These are phyloP conservation scores for Percina caprodes DNA, from an alignment of 2,113 vertebrate species.

Conservation along the genomic window DNA sequence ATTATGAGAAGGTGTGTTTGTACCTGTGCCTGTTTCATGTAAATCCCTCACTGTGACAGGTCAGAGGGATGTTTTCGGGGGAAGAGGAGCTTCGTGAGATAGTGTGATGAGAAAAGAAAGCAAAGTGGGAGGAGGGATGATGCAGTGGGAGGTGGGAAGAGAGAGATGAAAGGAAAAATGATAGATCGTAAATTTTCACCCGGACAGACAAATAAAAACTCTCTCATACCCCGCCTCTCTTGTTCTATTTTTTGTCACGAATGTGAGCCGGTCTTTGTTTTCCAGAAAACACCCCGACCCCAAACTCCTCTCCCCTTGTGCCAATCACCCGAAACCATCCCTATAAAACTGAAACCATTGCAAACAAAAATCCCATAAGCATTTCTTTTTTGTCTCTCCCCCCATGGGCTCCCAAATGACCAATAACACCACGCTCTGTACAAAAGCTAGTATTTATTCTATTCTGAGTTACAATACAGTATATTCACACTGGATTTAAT, in stretches of 20 bases:
- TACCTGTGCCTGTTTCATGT: conserved; percentile 69
- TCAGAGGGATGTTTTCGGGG: conserved; percentile 58
- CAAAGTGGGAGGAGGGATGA: conserved; percentile 65
- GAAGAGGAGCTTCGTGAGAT: conserved; percentile 84
- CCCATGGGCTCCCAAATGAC: conserved; percentile 68
- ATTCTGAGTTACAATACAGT: conserved; percentile 72
- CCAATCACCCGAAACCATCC: conserved; percentile 75
- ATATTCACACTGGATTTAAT: conserved; percentile 78
- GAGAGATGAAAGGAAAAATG: conserved; percentile 78
- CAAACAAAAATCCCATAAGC: conserved; percentile 67
- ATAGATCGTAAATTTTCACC: conserved; percentile 83
- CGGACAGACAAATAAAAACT: conserved; percentile 84
- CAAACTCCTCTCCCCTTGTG: conserved; percentile 67
- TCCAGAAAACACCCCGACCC: conserved; percentile 58
- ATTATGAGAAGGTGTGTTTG: conserved; percentile 65
- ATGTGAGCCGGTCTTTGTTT: conserved; percentile 76
- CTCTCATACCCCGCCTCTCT: conserved; percentile 68
- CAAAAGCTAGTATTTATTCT: conserved; percentile 81
- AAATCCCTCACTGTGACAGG: conserved; percentile 66
- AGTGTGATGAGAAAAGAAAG: conserved; percentile 72
- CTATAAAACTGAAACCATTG: conserved; percentile 74
- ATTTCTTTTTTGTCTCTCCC: conserved; percentile 62
- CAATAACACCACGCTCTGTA: conserved; percentile 71
- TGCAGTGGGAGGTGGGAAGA: conserved; percentile 65
- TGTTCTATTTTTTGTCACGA: conserved; percentile 60